Evolutionary conservation across 2,888 invertebrate species (phyloP).

Genomic region (Apotomis turbidana): DNA sequence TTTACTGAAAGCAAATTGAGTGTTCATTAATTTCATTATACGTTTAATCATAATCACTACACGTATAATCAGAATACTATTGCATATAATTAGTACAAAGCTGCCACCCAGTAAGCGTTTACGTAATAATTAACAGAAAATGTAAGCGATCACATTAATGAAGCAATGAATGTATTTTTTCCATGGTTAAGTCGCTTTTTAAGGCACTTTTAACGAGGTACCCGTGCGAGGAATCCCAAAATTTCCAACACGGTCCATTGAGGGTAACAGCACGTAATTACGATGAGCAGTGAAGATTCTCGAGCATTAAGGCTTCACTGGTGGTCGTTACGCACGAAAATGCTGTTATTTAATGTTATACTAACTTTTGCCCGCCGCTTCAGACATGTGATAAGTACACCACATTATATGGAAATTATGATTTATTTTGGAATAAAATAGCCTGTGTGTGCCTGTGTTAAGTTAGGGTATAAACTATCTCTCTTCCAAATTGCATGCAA

Average conservation of each 20-base stretch:
- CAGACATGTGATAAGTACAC: no score
- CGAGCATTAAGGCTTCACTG: slow-evolving; percentile 19
- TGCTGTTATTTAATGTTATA: neutral
- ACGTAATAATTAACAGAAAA: slow-evolving; percentile 24
- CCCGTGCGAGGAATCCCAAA: slow-evolving; percentile 13
- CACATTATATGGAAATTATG: no score
- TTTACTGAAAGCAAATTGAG: neutral
- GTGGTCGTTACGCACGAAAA: slow-evolving; percentile 12
- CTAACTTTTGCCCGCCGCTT: no score
- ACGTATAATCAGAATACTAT: neutral
- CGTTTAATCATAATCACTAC: neutral
- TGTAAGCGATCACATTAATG: slow-evolving; percentile 20
- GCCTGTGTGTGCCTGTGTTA: no score
- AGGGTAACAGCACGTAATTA: slow-evolving; percentile 1
- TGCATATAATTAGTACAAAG: slow-evolving; percentile 11
- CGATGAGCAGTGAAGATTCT: slow-evolving; percentile 20
- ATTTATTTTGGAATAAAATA: no score
- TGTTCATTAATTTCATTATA: neutral
- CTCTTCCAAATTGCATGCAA: no score
- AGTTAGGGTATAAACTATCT: no score
- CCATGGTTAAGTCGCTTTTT: slow-evolving; percentile 13
- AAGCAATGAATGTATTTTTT: slow-evolving; percentile 30
- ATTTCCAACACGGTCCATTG: neutral
- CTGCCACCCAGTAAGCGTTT: slow-evolving; percentile 27
- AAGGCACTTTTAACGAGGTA: slow-evolving; percentile 32